phyloP scores from a whole-genome alignment of 37 sponge, comb jelly and placozoan species.

The Petrosia ficiformis region DNA sequence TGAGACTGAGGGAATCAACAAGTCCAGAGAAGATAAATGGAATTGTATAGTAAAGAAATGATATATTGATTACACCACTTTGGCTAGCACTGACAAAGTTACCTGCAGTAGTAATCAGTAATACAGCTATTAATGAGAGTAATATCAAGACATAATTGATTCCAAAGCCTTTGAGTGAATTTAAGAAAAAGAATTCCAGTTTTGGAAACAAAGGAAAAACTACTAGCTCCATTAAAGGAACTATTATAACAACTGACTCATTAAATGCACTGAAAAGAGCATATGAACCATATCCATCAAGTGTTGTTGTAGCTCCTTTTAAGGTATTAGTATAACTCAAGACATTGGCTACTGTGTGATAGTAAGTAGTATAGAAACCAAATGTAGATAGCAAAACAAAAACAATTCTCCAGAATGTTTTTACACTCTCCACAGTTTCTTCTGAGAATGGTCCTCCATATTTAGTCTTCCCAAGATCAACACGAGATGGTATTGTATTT shows the following conservation, averaged over 20 bases:
- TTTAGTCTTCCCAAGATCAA: background rate
- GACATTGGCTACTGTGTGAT: background rate
- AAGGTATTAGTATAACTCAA: background rate
- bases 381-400: background rate
- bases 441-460: slow-evolving; percentile 1
- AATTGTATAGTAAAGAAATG: background rate
- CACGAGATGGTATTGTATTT: background rate
- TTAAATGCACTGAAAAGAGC: background rate
- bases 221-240: background rate
- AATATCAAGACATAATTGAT: background rate
- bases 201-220: background rate
- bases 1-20: background rate
- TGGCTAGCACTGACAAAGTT: background rate
- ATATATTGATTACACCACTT: background rate
- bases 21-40: background rate
- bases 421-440: background rate
- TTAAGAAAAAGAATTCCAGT: background rate
- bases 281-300: background rate
- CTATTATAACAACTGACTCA: background rate
- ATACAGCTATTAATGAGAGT: background rate
- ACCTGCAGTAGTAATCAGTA: background rate
- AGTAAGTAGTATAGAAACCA: background rate
- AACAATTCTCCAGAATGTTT: background rate
- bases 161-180: background rate
- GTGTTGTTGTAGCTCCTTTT: background rate